These are phyloP conservation scores for Ovis aries DNA, from an alignment of 2,113 vertebrate genomes.

Conservation along the genomic window ARS-UI_Ramb_v3.0 NC_056057.1:90761001-90761500, in stretches of 20 bases:
- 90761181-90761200: constrained; percentile 66
- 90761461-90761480: neutral
- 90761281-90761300: constrained; percentile 11
- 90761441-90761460: neutral
- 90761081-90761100: neutral
- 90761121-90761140: neutral
- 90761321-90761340: neutral
- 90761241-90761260: neutral
- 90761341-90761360: neutral
- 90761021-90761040: neutral
- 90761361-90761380: neutral
- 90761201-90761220: neutral
- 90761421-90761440: constrained; percentile 17
- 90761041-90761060: neutral
- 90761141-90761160: neutral
- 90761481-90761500: neutral
- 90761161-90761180: constrained; percentile 64
- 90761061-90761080: neutral
- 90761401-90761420: neutral
- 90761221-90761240: neutral
- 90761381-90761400: neutral
- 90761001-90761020: neutral
- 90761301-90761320: neutral
- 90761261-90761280: neutral
- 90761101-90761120: neutral